Base-by-base conservation (phyloP, 2,888 invertebrate genomes). In the Netelia inedita region DNA sequence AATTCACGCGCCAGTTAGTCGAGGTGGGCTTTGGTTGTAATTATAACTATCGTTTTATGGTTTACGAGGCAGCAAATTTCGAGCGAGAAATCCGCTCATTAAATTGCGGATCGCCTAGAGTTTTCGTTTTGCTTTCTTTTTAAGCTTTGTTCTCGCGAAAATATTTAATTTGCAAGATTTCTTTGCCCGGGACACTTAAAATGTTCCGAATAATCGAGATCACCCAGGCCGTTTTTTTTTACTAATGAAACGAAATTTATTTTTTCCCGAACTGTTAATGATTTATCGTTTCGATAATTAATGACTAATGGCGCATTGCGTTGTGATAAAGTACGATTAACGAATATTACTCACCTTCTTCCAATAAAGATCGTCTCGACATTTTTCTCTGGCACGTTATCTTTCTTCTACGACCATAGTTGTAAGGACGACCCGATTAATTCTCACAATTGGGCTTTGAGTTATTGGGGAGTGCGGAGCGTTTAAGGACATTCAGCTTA, bases 81-180 rank as follows among this genome's bases (percentile, higher is more conserved):
- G 23, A 63, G 21, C 65, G 23, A n/a, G 57, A 65, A 82, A 46
- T 65, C 68, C 46, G 21, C 76, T 82, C 82, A 82, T 76, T 82
- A 76, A 71, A n/a, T 53, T 35, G 35, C 8, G 35, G 35, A 35
- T 35, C 35, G 35, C 19, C 10, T 11, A 59, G 59, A 53, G 61
- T 81, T 61, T 11, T 50, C n/a, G 73, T 46, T 11, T 16, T 23
- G 19, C 23, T 23, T 8, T 55, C 66, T 61, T 59, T 53, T 35
- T 11, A n/a, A 1, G 14, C 65, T 9, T 65, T 14, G n/a, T 43
- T 63, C 50, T 80, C 35, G 35, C 0, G 35, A 35, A 35, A 35
- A 35, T 35, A 35, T 35, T 35, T 35, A 35, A 35, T 35, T 35
- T 35, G 35, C 35, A 35, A 35, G 35, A 6, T 35, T 35, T 35